Base-by-base conservation (phyloP, 1,140 invertebrate genomes). In the Drosophila funebris region DNA sequence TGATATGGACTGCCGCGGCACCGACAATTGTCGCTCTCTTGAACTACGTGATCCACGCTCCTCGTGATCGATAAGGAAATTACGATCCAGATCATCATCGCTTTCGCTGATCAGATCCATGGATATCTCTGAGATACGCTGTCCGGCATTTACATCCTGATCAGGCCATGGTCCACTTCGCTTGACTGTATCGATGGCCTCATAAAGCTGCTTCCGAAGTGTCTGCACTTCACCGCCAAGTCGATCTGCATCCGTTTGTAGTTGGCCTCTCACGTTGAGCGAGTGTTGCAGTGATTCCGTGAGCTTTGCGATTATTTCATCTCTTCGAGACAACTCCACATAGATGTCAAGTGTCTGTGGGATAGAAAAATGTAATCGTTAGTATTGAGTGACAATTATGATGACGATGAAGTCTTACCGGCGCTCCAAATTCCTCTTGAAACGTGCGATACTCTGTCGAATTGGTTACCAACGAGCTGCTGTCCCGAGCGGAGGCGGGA, bases 261-360 rank as follows among this genome's bases (percentile, higher is more conserved):
- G 90, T 31, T 94, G 92, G 33, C 94, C 93, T 18, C 93, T 92
- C 43, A 95, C 93, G 1, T 90, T 84, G 7, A 94, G 90, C 1
- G 94, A 93, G 66, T 94, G 93, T 78, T 94, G 93, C 63, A 95
- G 91, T 16, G 93, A 94, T 58, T 94, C 92, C 31, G 92, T 93
- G 4, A 96, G 91, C 83, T 95, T 93, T 57, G 93, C 92, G 37
- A 96, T 93, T 78, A 94, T 91, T 66, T 93, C 92, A 70, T 94
- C 93, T 50, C 93, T 94, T 22, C 94, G 92, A 0, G 90, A 78
- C 20, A 95, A 91, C 74, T 94, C 94, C 71, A 92, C 90, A 90
- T 94, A 93, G 78, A 94, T 94, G 83, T 95, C 93, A 67, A 94
- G 88, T 70, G 94, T 92, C 94, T 95, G 90, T 88, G 93, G 36